Evolutionary conservation across 2,113 vertebrate genomes (phyloP).

Genomic region (Menidia beryllina): DNA sequence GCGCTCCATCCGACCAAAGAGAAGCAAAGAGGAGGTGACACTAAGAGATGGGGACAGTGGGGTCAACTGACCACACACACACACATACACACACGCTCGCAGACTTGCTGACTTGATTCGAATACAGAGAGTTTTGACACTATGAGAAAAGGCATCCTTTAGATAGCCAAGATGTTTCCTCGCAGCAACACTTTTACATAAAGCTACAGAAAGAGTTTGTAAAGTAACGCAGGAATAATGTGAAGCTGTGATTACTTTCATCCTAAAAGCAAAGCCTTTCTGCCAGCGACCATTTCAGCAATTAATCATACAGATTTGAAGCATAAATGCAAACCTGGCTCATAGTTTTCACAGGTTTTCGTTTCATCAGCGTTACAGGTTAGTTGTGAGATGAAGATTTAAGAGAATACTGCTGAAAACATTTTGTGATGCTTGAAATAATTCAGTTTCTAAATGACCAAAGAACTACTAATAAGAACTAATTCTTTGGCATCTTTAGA

Average conservation of each 20-base stretch:
- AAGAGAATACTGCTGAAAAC: too few species aligned
- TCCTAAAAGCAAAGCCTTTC: too few species aligned
- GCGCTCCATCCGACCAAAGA: slow-evolving; percentile 17
- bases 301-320: too few species aligned
- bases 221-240: neutral
- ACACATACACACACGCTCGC: neutral
- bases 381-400: too few species aligned
- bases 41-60: neutral
- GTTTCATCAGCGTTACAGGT: too few species aligned
- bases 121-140: slow-evolving; percentile 24
- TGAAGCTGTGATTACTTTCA: neutral
- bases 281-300: too few species aligned
- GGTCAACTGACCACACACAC: slow-evolving; percentile 31
- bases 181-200: neutral
- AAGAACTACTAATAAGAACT: too few species aligned
- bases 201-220: neutral
- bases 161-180: neutral
- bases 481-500: too few species aligned
- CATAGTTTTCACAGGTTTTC: too few species aligned
- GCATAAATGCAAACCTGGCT: too few species aligned
- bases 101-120: slow-evolving; percentile 17
- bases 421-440: too few species aligned
- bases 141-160: neutral
- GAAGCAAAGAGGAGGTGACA: slow-evolving; percentile 51
- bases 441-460: too few species aligned